Evolutionary conservation across 2,888 invertebrate species (phyloP).

Genomic region (Silvanus unidentatus): DNA sequence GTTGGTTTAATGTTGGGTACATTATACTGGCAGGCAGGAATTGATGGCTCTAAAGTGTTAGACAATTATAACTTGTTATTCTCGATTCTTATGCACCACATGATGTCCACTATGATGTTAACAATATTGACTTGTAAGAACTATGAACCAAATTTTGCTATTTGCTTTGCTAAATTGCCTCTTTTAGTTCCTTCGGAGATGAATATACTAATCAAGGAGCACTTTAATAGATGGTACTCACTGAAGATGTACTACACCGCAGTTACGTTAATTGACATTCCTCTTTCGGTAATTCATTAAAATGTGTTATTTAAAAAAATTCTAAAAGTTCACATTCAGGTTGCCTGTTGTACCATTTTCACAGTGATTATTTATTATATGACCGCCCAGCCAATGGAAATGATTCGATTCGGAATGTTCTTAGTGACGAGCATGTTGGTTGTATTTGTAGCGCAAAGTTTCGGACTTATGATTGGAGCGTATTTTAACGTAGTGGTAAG

Average conservation of each 20-base stretch:
- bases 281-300: conserved; percentile 58
- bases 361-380: conserved; percentile 75
- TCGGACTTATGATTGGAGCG: conserved; percentile 88
- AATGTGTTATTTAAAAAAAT: no score
- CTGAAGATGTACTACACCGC: conserved; percentile 75
- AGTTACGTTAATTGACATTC: conserved; percentile 70
- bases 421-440: conserved; percentile 74
- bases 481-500: conserved; percentile 79
- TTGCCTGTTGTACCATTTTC: conserved; percentile 65
- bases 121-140: conserved; percentile 79
- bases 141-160: conserved; percentile 7
- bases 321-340: conserved; percentile 52
- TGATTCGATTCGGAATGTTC: conserved; percentile 77
- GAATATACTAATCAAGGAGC: conserved; percentile 74
- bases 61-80: conserved; percentile 86
- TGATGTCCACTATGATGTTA: conserved; percentile 88
- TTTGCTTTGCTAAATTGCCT: no score
- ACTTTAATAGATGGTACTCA: conserved; percentile 86
- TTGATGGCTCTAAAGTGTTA: conserved; percentile 68
- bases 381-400: conserved; percentile 83
- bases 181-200: conserved; percentile 75
- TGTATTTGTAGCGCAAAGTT: conserved; percentile 85
- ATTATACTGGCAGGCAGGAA: conserved; percentile 68
- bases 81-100: conserved; percentile 87
- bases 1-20: conserved; percentile 73